Evolutionary conservation across 1,140 invertebrate species (phyloP).

Genomic region (Maconellicoccus hirsutus): DNA sequence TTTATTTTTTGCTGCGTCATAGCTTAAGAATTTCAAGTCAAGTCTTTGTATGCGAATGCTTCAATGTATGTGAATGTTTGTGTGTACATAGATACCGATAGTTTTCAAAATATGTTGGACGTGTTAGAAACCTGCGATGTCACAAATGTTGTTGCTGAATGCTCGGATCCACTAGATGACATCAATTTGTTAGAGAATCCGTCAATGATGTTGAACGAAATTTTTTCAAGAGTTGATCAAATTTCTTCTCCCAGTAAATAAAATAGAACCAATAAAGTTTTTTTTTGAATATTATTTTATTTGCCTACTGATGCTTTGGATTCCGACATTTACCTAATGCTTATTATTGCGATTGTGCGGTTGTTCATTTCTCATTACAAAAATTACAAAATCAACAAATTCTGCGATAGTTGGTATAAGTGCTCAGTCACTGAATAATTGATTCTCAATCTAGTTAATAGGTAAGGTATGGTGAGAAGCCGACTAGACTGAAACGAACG

Average conservation of each 20-base stretch:
- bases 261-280: too few relatives aligned
- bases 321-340: too few relatives aligned
- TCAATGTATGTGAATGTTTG: not conserved
- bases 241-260: not conserved
- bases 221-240: conserved; percentile 5
- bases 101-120: conserved; percentile 11
- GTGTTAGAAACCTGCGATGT: not conserved
- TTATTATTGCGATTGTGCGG: too few relatives aligned
- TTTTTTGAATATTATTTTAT: too few relatives aligned
- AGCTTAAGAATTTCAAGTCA: not conserved
- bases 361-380: too few relatives aligned
- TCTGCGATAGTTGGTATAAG: too few relatives aligned
- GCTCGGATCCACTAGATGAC: not conserved
- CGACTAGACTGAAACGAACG: too few relatives aligned
- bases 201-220: not conserved
- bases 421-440: too few relatives aligned
- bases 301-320: too few relatives aligned
- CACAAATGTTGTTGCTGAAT: not conserved
- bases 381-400: too few relatives aligned
- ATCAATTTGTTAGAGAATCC: not conserved
- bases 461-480: too few relatives aligned
- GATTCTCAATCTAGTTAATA: too few relatives aligned
- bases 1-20: not conserved
- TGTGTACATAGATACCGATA: not conserved
- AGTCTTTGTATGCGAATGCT: not conserved